Base-by-base conservation (phyloP, 2,113 vertebrate species). In the Lophura nycthemera region DNA sequence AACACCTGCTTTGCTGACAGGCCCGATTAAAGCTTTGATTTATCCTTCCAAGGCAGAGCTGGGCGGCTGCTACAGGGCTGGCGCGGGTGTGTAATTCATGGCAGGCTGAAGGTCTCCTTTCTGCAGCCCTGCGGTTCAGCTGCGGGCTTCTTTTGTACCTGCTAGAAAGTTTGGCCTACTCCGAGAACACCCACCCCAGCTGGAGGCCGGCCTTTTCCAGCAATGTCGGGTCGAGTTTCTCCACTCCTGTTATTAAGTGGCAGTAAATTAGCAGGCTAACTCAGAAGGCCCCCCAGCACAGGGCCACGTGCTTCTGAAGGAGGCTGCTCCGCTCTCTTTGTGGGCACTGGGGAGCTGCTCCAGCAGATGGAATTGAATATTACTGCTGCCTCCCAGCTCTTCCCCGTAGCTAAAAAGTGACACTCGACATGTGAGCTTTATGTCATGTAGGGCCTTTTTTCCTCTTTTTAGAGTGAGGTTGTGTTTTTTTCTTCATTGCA, bases 1-100 rank as follows among this genome's bases (percentile, higher is more conserved):
- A 98, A 98, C 98, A 98, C 98, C 98, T 98, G 98, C 98, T 97
- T 98, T 97, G 43, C 88, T 97, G 98, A 98, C 98, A 98, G 96
- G 90, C 89, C 95, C 21, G 60, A 98, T 98, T 98, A 98, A 97
- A 95, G 96, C 96, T 97, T 96, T 97, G 97, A 98, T 98, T 97
- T 97, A 98, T 97, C 88, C 91, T 88, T 86, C 72, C 48, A 91
- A 97, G 94, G 89, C 92, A 42, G 95, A 92, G 93, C 91, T 87
- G 94, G 76, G 96, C 91, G 89, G 95, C 94, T 64, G 92, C 88
- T 96, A 71, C 77, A 6, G 90, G 89, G 96, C 95, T 89, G 13
- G 85, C 57, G 2, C 84, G 95, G 95, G 92, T 94, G 83, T 86
- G 83, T 97, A 96, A 98, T 98, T 98, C 96, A 97, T 97, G 14